Percentiles rank a stretch among this genome's conserved stretches.
Conservation (phyloP, 2,888 invertebrate species). For the Sialis fuliginosa region DNA sequence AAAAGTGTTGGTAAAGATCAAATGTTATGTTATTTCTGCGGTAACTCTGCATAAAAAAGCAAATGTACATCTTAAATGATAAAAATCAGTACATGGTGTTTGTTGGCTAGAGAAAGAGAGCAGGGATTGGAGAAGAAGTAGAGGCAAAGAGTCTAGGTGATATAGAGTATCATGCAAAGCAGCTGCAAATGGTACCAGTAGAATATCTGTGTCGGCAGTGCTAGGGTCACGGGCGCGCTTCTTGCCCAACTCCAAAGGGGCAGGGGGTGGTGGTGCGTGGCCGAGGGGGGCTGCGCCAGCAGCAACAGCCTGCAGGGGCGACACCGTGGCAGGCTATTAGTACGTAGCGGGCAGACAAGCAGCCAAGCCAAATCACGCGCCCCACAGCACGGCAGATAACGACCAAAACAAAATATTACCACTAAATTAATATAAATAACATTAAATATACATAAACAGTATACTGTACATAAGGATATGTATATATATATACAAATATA, state of each 20-base stretch:
- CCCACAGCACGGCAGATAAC: constrained; percentile 15
- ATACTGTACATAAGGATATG: neutral
- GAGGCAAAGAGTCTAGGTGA: constrained; percentile 9
- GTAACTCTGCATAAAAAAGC: no score
- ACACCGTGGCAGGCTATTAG: constrained; percentile 33
- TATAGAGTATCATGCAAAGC: constrained; percentile 40
- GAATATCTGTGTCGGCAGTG: constrained; percentile 60
- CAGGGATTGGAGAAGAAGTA: neutral
- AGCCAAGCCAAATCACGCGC: constrained; percentile 26
- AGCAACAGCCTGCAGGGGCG: constrained; percentile 41
- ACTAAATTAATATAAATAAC: constrained; percentile 21
- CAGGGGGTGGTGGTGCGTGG: constrained; percentile 36
- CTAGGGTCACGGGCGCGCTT: constrained; percentile 74
- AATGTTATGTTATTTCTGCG: no score
- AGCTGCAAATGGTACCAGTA: constrained; percentile 74
- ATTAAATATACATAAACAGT: neutral
- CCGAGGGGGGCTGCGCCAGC: constrained; percentile 40
- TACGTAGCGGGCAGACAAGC: constrained; percentile 24
- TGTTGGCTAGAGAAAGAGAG: constrained; percentile 1
- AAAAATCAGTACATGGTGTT: constrained; percentile 7
- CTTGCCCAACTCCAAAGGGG: constrained; percentile 81
- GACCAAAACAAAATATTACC: constrained; percentile 23
- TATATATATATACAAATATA: neutral
- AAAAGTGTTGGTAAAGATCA: no score
- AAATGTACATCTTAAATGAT: neutral